Evolutionary conservation across 2,888 invertebrate genomes (phyloP).

Genomic region (Sphaeridia pumilis): DNA sequence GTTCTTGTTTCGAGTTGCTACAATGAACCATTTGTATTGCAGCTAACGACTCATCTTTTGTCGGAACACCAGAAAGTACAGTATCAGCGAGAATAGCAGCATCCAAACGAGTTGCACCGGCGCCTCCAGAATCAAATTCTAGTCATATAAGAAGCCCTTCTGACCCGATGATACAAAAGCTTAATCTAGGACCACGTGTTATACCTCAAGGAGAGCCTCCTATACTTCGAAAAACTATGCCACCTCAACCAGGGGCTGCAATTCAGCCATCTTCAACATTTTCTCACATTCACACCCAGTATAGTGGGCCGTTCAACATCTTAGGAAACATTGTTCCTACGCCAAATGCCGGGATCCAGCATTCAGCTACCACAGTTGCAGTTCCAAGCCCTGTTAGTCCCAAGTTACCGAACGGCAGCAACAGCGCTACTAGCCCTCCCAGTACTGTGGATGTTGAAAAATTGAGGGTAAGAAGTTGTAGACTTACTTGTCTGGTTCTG

Average conservation of each 20-base stretch:
- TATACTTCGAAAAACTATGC: conserved; percentile 38
- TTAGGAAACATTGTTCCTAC: conserved; percentile 25
- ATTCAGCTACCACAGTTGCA: conserved; percentile 31
- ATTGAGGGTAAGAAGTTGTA: conserved; percentile 30
- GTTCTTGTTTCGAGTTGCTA: too few species aligned
- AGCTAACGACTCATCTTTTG: neutral
- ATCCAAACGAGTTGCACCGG: conserved; percentile 30
- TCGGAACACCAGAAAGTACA: conserved; percentile 19
- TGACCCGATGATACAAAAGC: conserved; percentile 31
- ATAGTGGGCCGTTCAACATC: conserved; percentile 31
- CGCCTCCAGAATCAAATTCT: conserved; percentile 30
- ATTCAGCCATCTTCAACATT: conserved; percentile 9
- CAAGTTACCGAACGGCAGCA: conserved; percentile 53
- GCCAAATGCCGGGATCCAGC: conserved; percentile 14
- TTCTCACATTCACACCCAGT: conserved; percentile 20
- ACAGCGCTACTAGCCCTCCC: conserved; percentile 14
- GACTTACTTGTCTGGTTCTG: neutral
- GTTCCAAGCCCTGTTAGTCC: conserved; percentile 36
- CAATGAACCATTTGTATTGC: neutral
- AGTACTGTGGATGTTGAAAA: conserved; percentile 31
- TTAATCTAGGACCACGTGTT: conserved; percentile 38
- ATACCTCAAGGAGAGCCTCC: conserved; percentile 42
- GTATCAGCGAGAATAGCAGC: conserved; percentile 29
- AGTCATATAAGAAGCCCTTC: conserved; percentile 36
- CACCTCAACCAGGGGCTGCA: conserved; percentile 25